Evolutionary conservation across 1,140 invertebrate species (phyloP), one percentile per base, ranked within the genome.

Genomic region (Heliconius eleuchia): DNA sequence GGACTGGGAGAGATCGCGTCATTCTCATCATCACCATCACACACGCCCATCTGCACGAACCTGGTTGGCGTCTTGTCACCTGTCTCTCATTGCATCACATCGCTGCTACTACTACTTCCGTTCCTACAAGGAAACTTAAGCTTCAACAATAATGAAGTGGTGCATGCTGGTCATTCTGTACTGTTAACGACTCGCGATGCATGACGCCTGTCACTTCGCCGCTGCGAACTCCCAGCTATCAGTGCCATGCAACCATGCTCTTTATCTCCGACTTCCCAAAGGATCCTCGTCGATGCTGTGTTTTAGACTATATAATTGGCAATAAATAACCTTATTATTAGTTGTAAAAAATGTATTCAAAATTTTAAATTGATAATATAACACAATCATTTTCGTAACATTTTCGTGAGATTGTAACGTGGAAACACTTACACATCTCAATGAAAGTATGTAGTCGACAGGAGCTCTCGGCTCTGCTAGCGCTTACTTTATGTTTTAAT

Each of bases 21-120:
- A 89, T 90, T 78, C 84, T 90, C 86, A 91, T 81, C 83, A 88
- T 87, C 84, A 90, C 89, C 87, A 90, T 84, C 83, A 83, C 82
- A 88, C 83, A 84, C 83, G 80, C 88, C 87, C 85, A 91, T 89
- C 82, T 94, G 92, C 91, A 94, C 92, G 91, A 89, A 83, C 84
- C 89, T 88, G 89, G 82, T 87, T 88, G 85, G 83, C 82, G 89
- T 87, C 76, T 79, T 78, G 85, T 84, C 83, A 86, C 83, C 90
- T 86, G 84, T 80, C 84, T 82, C 79, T 87, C 91, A 92, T 91
- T 80, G 85, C 84, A 91, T 90, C 83, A 87, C 82, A 87, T 89
- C 77, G 86, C 86, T 90, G 87, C 78, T 85, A 86, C 84, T 89
- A 86, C 78, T 85, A 86, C 84, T 89, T 90, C 83, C 77, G 86